phyloP scores from a whole-genome alignment of 2,888 invertebrate genomes.

The Dorcus hopei region DNA sequence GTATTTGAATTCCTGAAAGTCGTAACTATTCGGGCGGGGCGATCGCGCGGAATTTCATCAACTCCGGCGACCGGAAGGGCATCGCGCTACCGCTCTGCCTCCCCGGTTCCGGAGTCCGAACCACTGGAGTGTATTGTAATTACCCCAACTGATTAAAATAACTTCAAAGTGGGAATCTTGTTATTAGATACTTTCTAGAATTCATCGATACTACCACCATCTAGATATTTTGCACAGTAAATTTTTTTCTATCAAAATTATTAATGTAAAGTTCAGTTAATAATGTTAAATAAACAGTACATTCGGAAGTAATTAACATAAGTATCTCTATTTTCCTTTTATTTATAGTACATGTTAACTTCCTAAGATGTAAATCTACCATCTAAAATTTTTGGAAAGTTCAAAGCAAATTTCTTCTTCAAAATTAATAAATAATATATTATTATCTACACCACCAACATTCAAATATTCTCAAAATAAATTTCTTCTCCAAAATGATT shows the following conservation, averaged over 20 bases:
- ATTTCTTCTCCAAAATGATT: no score
- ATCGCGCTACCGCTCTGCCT: slow-evolving; percentile 46
- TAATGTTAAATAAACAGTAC: no score
- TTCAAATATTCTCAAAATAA: no score
- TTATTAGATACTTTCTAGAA: slow-evolving; percentile 40
- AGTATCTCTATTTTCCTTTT: no score
- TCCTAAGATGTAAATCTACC: no score
- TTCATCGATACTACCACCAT: not conserved
- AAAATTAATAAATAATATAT: no score
- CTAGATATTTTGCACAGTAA: not conserved
- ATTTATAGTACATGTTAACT: no score
- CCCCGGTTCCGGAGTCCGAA: slow-evolving; percentile 24
- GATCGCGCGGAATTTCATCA: slow-evolving; percentile 53
- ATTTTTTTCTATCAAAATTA: not conserved
- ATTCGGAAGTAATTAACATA: no score
- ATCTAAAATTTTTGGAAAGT: no score
- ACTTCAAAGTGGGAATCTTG: slow-evolving; percentile 49
- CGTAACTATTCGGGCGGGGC: slow-evolving; percentile 49
- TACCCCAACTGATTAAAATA: slow-evolving; percentile 47
- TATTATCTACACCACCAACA: no score
- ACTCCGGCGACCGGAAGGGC: slow-evolving; percentile 62
- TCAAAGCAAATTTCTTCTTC: no score
- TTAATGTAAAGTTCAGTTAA: no score
- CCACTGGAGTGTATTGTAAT: slow-evolving; percentile 46
- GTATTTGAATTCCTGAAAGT: slow-evolving; percentile 50